Percentiles rank a stretch among this genome's conserved stretches.
Evolutionary conservation across 2,113 vertebrate species (phyloP).

Genomic region (Saguinus imperator): DNA sequence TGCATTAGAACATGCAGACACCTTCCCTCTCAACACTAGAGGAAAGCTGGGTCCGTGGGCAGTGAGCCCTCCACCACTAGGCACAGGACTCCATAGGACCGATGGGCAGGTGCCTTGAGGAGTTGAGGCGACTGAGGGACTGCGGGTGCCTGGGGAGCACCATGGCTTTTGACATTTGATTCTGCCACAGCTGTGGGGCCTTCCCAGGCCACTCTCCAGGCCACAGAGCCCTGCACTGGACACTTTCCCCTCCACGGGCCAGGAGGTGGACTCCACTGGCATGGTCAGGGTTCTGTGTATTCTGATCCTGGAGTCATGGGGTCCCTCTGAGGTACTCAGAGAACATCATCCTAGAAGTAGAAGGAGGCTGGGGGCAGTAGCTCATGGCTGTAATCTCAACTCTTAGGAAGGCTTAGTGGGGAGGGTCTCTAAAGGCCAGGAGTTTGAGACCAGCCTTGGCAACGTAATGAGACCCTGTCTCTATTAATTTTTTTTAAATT

Average conservation of each 20-base stretch:
- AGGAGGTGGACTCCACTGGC: background rate
- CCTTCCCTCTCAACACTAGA: background rate
- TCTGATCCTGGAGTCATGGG: fast-evolving
- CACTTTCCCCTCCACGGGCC: background rate
- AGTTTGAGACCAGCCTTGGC: too few species aligned
- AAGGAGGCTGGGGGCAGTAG: too few species aligned
- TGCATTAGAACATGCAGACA: background rate
- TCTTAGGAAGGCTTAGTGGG: too few species aligned
- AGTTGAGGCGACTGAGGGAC: background rate
- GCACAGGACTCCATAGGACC: fast-evolving
- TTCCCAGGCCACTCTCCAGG: background rate
- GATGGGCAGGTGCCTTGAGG: background rate
- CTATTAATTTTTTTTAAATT: too few species aligned
- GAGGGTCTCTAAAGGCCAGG: too few species aligned
- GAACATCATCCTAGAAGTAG: fast-evolving
- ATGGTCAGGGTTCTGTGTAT: too few species aligned
- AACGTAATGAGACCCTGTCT: too few species aligned
- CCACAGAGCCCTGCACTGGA: too few species aligned
- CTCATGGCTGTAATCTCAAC: too few species aligned
- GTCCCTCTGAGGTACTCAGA: background rate
- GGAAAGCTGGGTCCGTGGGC: background rate
- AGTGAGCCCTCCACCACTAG: fast-evolving
- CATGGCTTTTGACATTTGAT: background rate
- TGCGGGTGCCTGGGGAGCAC: fast-evolving
- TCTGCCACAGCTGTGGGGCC: background rate